A percentile compares a stretch with the other conserved stretches of the same genome.
Evolutionary conservation across 2,888 invertebrate species (phyloP).

Genomic region (Lathronympha strigana): DNA sequence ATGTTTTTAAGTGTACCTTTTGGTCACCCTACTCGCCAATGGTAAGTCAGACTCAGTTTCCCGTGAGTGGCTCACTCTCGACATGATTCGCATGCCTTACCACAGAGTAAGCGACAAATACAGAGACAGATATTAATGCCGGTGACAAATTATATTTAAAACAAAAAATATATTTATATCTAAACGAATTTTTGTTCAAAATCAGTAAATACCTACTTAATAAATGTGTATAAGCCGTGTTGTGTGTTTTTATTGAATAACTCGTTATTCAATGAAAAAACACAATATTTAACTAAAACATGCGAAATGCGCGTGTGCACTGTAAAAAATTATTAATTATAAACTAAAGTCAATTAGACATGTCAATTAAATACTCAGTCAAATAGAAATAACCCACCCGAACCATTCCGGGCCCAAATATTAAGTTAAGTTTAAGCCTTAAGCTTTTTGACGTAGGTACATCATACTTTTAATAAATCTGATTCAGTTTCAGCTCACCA

Average conservation of each 20-base stretch:
- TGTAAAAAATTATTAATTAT: no score
- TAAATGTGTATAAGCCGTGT: no score
- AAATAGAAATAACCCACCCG: no score
- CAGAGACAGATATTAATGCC: constrained; percentile 29
- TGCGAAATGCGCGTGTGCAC: no score
- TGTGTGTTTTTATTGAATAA: not conserved
- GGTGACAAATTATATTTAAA: not conserved
- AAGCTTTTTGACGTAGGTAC: not conserved
- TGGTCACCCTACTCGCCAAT: constrained; percentile 30
- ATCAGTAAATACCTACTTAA: no score
- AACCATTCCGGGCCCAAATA: no score
- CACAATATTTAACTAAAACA: no score
- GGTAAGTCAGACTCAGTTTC: constrained; percentile 25
- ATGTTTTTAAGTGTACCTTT: not conserved
- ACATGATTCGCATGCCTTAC: constrained; percentile 28
- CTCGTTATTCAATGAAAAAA: not conserved
- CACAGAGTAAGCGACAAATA: constrained; percentile 22
- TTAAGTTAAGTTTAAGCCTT: no score
- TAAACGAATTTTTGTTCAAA: not conserved
- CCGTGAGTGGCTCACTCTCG: constrained; percentile 19
- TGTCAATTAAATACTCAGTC: no score
- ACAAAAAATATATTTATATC: not conserved
- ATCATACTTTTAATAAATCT: not conserved
- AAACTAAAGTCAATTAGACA: no score
- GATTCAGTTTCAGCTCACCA: not conserved